phyloP scores from a whole-genome alignment of 2,113 vertebrate genomes.

The Zootoca vivipara region DNA sequence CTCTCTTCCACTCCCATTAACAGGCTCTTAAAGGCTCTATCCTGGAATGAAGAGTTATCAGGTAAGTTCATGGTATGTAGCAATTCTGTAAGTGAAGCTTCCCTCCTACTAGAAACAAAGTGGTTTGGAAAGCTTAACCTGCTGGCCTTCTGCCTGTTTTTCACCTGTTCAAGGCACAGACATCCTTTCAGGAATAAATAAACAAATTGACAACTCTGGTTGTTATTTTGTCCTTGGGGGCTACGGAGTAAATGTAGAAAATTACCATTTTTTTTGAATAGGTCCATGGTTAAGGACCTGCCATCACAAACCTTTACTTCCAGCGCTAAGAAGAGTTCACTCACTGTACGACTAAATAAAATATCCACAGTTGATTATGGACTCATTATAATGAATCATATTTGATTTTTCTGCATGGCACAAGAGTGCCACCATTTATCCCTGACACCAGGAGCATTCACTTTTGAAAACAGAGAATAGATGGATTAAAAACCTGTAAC shows the following conservation, averaged over 20 bases:
- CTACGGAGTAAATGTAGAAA: not conserved
- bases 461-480: conserved; percentile 3
- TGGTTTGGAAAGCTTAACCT: not conserved
- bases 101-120: not conserved
- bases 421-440: not conserved
- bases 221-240: not conserved
- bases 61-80: not conserved
- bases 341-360: conserved; percentile 3
- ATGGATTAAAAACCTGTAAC: not conserved
- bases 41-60: not conserved
- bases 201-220: not conserved
- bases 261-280: no score
- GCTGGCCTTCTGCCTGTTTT: not conserved
- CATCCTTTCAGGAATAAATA: not conserved
- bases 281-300: not conserved
- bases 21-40: not conserved
- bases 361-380: not conserved
- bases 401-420: not conserved
- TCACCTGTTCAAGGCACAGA: not conserved
- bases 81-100: not conserved
- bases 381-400: conserved; percentile 10
- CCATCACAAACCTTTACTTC: not conserved
- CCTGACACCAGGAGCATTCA: not conserved
- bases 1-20: not conserved
- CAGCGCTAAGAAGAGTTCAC: not conserved